Percentiles rank a stretch among this genome's conserved stretches.
Evolutionary conservation across 2,797 vertebrate species (phyloP).

Genomic region (Cyclopterus lumpus): DNA sequence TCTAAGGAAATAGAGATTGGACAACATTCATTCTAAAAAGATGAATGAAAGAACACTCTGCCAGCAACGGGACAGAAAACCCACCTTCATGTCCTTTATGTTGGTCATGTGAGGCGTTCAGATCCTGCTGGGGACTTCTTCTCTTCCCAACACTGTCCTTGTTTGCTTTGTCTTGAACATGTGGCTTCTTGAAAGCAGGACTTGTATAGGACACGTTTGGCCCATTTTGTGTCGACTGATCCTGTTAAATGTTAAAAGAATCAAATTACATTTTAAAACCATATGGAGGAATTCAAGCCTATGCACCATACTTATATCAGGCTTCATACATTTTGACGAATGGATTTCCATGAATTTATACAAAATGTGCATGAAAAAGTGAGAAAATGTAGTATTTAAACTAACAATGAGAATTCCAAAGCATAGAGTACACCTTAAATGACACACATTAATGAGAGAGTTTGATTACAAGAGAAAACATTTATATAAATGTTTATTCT

Average conservation of each 20-base stretch:
- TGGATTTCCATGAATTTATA: too few species aligned
- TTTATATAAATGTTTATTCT: too few species aligned
- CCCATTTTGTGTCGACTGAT: background rate
- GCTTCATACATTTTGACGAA: too few species aligned
- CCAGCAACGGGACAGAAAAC: background rate
- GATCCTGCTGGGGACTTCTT: conserved; percentile 58
- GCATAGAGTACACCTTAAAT: too few species aligned
- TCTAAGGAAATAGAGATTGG: background rate
- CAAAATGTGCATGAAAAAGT: too few species aligned
- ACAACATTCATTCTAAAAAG: background rate
- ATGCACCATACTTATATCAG: too few species aligned
- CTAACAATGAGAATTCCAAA: too few species aligned
- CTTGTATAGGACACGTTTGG: background rate
- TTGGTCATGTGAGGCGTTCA: conserved; percentile 64
- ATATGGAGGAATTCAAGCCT: background rate
- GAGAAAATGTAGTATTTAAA: too few species aligned
- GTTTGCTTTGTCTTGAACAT: background rate
- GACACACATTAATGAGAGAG: too few species aligned
- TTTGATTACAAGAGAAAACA: too few species aligned
- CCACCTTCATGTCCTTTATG: conserved; percentile 28
- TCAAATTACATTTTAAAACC: background rate
- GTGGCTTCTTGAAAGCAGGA: conserved; percentile 67
- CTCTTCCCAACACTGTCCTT: background rate
- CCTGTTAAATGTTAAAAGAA: conserved; percentile 32
- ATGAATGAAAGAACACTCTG: background rate